These are phyloP conservation scores for Neoniphon sammara DNA, from an alignment of 2,797 vertebrate species.

Conservation along the genomic window DNA sequence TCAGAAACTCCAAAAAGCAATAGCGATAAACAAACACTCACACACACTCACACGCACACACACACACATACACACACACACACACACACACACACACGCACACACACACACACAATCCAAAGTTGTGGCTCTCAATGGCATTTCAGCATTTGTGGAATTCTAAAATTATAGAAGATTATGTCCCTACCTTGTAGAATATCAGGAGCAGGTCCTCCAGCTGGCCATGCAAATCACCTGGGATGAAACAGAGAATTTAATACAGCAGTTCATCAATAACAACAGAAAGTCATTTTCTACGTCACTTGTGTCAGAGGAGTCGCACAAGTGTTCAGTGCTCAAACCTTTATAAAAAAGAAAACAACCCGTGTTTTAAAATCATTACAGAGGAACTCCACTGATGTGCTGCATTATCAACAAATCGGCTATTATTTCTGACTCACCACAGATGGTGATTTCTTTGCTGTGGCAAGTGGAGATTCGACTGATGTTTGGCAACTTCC, in stretches of 20 bases:
- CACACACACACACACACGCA: no score
- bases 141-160: neutral
- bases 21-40: no score
- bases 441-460: slow-evolving; percentile 94
- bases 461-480: slow-evolving; percentile 91
- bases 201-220: slow-evolving; percentile 93
- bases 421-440: slow-evolving; percentile 73
- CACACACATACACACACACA: neutral
- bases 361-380: neutral
- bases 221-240: slow-evolving; percentile 92
- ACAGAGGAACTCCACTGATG: no score
- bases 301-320: no score
- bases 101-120: no score
- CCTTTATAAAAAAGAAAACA: no score
- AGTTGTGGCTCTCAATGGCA: neutral
- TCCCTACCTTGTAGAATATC: slow-evolving; percentile 94
- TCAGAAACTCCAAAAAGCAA: neutral
- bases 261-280: neutral
- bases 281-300: neutral
- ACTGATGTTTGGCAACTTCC: slow-evolving; percentile 92
- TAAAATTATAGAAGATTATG: neutral
- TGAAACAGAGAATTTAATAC: neutral
- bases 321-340: no score
- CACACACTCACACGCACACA: no score
- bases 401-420: neutral